Evolutionary conservation across 2,113 vertebrate species (phyloP), one percentile per base, ranked within the genome.

Genomic region (Poeciliopsis turrubarensis): DNA sequence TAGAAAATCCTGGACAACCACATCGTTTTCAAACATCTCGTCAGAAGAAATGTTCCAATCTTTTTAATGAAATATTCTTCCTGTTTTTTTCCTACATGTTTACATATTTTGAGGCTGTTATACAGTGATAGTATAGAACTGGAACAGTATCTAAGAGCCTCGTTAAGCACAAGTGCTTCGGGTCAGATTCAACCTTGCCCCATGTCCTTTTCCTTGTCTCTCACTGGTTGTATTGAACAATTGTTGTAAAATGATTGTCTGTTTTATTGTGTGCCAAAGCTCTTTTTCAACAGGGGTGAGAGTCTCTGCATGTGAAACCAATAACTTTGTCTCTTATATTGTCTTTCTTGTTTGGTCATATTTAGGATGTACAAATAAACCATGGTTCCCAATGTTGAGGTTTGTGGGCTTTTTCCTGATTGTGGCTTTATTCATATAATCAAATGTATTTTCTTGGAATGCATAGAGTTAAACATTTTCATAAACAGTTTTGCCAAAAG

Each of bases 301-400:
- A 78, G 72, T 68, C 27, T 61, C 47, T 76, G 83, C 81, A 80
- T 61, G 76, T 85, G 1, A 27, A 72, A 62, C 29, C 17, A 0
- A 47, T 5, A 47, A 5, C 15, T 84, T 72, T 75, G 60, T 60
- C 65, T 78, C 29, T 70, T 51, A 68, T 67, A 66, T 10, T 41
- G 51, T 68, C 37, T 27, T 25, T 66, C 29, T 70, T 51, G 13
- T 75, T 39, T 57, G 51, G 65, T 77, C 62, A 69, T 78, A 31
- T 66, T 8, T 37, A 62, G 14, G 51, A 44, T 70, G 12, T 74
- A 64, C 70, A 74, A 86, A 83, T 86, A 85, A 90, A 86, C 26
- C 1, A 77, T n/a, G 37, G 5, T 22, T 65, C 62, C 4, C 64
- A 62, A 19, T 5, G 15, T 3, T 69, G 26, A 26, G 47, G 11